Evolutionary conservation across 2,113 vertebrate genomes (phyloP).

Genomic region (Bos taurus): ARS-UCD2.0 NC_037336.1:37917001-37917500

Average conservation of each 20-base stretch:
- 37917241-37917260: neutral
- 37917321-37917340: neutral
- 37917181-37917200: neutral
- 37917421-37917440: neutral
- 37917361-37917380: neutral
- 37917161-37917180: neutral
- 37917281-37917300: neutral
- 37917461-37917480: neutral
- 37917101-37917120: neutral
- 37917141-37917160: conserved; percentile 44
- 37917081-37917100: conserved; percentile 25
- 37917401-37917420: neutral
- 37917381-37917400: neutral
- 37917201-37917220: neutral
- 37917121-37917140: neutral
- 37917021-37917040: conserved; percentile 4
- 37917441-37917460: neutral
- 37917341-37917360: neutral
- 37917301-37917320: neutral
- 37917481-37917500: neutral
- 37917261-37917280: neutral
- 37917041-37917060: conserved; percentile 54
- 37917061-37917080: conserved; percentile 56
- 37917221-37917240: neutral
- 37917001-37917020: neutral